Evolutionary conservation across 2,797 vertebrate genomes (phyloP).

Genomic region (Acanthurus lineatus): DNA sequence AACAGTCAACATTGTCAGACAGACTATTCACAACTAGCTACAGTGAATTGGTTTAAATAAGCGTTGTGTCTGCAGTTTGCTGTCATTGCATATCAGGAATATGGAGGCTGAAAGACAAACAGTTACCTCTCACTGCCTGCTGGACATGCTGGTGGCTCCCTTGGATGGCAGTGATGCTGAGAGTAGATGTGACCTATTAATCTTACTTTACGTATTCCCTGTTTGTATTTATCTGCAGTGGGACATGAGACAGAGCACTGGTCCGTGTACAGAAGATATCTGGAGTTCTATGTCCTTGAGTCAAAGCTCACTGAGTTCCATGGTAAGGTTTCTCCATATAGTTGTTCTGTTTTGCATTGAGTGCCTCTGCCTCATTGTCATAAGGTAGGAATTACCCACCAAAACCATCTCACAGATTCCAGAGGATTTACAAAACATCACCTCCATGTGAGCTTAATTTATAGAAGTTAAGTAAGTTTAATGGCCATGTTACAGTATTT

Average conservation of each 20-base stretch:
- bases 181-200: background rate
- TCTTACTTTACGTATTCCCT: background rate
- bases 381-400: background rate
- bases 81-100: background rate
- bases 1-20: too few relatives aligned
- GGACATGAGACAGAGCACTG: constrained; percentile 95
- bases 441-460: background rate
- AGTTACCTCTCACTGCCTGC: background rate
- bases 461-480: background rate
- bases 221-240: constrained; percentile 82
- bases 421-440: constrained; percentile 10
- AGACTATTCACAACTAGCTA: too few relatives aligned
- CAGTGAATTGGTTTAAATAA: background rate
- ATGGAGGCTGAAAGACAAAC: background rate
- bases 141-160: background rate
- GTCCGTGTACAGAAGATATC: constrained; percentile 95
- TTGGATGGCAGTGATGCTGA: background rate
- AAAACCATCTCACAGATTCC: background rate
- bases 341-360: background rate
- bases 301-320: constrained; percentile 99
- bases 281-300: constrained; percentile 98
- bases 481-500: background rate
- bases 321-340: constrained; percentile 79
- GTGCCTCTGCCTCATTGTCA: background rate
- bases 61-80: background rate